These are phyloP conservation scores for Pygmarrhopalites habei DNA, from an alignment of 1,140 invertebrate genomes.

Conservation along the genomic window DNA sequence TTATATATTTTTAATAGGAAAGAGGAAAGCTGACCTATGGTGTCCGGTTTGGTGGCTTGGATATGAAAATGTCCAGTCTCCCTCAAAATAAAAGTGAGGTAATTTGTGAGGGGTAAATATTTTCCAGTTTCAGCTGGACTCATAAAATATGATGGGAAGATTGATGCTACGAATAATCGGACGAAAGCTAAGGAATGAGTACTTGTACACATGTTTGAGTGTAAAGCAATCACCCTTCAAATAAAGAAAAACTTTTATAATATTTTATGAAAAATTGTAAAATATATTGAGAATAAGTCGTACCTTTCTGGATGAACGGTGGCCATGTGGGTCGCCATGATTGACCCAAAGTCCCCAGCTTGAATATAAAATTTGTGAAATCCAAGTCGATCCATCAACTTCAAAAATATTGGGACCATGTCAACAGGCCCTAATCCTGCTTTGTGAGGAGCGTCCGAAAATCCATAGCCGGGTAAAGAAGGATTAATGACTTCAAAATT, in stretches of 20 bases:
- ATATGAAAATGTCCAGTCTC: constrained; percentile 51
- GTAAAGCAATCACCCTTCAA: constrained; percentile 43
- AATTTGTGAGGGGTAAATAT: constrained; percentile 18
- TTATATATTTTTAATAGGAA: too few species aligned
- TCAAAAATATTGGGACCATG: constrained; percentile 65
- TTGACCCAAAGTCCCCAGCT: constrained; percentile 61
- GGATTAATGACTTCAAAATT: constrained; percentile 52
- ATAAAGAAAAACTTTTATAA: constrained; percentile 1
- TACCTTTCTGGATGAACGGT: constrained; percentile 59
- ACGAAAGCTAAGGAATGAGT: constrained; percentile 31
- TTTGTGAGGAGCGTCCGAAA: constrained; percentile 60
- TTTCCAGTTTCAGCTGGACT: constrained; percentile 22
- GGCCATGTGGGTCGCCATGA: constrained; percentile 55
- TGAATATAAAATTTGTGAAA: constrained; percentile 69
- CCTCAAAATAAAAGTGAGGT: constrained; percentile 13
- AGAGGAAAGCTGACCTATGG: too few species aligned
- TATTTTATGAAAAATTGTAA: too few species aligned
- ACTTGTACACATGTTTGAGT: constrained; percentile 43
- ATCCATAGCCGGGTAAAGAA: constrained; percentile 77
- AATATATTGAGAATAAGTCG: constrained; percentile 13
- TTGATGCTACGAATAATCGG: constrained; percentile 33
- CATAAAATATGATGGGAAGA: constrained; percentile 31
- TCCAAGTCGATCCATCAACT: constrained; percentile 73
- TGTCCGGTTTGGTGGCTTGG: constrained; percentile 85
- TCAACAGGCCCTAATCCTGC: constrained; percentile 56